Evolutionary conservation across 30 jellyfish, hydroid and myxozoan genomes (phyloP), one percentile per base, ranked within the genome.

Genomic region (Turritopsis dohrnii): DNA sequence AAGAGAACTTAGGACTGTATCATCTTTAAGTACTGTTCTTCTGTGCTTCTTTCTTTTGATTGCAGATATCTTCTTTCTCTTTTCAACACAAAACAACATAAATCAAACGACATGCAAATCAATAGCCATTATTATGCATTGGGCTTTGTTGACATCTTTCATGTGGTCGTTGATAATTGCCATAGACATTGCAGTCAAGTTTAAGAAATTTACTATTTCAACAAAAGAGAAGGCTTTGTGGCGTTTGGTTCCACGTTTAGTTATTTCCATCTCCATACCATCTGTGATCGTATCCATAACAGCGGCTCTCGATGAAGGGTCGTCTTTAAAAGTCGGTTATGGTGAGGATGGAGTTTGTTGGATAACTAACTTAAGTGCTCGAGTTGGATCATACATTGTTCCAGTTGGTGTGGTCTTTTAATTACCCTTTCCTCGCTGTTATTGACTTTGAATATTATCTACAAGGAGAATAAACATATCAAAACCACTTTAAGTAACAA

Each of bases 381-480:
- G 83, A 8, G 41, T 74, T 29, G 83, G 26, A 29, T 27, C 65
- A 7, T 74, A 74, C 83, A 74, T 74, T 74, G 83, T 74, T 8
- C 83, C 83, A 16, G 24, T 29, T 13, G 53, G 5, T 23, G 54
- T 74, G 72, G 71, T 29, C 18, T 24, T 74, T 19, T 24, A 29
- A 30, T 74, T 18, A 29, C 83, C 17, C 65, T 74, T 72, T 23
- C 24, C 21, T 24, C 83, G 60, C 71, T 74, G 26, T 74, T 52
- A 23, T 74, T 7, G 18, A 74, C 83, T 24, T 20, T 74, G 24
- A n/a, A n/a, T 17, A 66, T n/a, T 5, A 66, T 66, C 13, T 69
- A 69, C 30, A 69, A 69, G 30, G 30, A n/a, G 28, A 23, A 69
- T 19, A 0, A 69, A 17, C 28, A 69, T 69, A 69, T 69, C 30